Evolutionary conservation across 2,888 invertebrate genomes (phyloP), one percentile per base, ranked within the genome.

Genomic region (Eueremaeus valkanovi): DNA sequence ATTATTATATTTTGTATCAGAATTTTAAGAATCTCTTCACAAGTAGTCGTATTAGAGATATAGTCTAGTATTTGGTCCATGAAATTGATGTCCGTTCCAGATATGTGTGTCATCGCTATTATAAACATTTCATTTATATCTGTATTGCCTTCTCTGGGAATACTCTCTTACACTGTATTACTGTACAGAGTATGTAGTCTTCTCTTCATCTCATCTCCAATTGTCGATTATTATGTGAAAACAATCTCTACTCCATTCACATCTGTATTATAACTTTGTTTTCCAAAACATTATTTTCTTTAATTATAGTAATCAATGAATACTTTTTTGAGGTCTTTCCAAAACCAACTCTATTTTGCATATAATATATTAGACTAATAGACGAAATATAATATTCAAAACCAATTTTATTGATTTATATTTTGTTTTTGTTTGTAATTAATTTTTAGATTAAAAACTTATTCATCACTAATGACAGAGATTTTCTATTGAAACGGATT

Each of bases 1-100:
- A 66, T 66, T 66, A 36, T 66, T 66, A 66, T 66, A 66, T 66
- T 66, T 66, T 36, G 36, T 66, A 3, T n/a, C n/a, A 21, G 1
- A 36, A 66, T 21, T 36, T 36, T 36, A 66, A 66, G 13, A 36
- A n/a, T 55, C 21, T 27, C 16, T 55, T 11, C n/a, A 33, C 5
- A 3, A 33, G 31, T 61, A 11, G 3, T n/a, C n/a, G n/a, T n/a
- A n/a, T n/a, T n/a, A n/a, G n/a, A n/a, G n/a, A n/a, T n/a, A n/a
- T n/a, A n/a, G n/a, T n/a, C n/a, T 33, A 27, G 61, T 1, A n/a
- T 61, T 61, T 58, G 29, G 27, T 24, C 18, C 24, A 58, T 31
- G 13, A 21, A 21, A 36, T 36, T 21, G 16, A 21, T 66, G 63
- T 66, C 63, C 36, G 63, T 36, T n/a, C 63, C 63, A 66, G 63